phyloP scores from a whole-genome alignment of 2,797 vertebrate genomes.

The Echiichthys vipera region DNA sequence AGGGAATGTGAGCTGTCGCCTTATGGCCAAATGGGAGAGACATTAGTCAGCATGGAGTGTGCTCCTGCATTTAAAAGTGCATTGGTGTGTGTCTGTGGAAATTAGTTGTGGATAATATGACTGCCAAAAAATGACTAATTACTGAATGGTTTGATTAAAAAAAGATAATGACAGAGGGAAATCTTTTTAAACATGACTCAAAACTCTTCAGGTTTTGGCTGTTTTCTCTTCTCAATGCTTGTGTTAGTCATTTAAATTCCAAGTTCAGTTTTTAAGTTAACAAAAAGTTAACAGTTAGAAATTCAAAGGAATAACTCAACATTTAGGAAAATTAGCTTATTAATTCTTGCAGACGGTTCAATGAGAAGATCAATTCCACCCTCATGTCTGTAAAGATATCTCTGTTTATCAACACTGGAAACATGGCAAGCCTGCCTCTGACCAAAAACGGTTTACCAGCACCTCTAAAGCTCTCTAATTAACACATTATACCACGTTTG shows the following conservation, averaged over 20 bases:
- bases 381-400: background rate
- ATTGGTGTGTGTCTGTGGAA: background rate
- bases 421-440: too few relatives aligned
- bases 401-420: too few relatives aligned
- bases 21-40: conserved; percentile 3
- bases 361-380: background rate
- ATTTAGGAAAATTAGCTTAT: background rate
- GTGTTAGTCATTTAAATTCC: background rate
- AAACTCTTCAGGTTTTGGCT: conserved; percentile 1
- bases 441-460: background rate
- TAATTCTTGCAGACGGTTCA: fast-evolving
- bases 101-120: background rate
- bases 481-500: too few relatives aligned
- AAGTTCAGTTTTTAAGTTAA: background rate
- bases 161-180: conserved; percentile 11
- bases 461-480: background rate
- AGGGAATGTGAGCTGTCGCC: conserved; percentile 32
- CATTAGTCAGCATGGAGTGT: conserved; percentile 29
- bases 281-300: background rate
- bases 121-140: conserved; percentile 1
- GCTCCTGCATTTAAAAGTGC: conserved; percentile 18
- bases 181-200: background rate
- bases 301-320: background rate
- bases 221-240: background rate
- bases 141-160: conserved; percentile 4